Evolutionary conservation across 1,140 invertebrate species (phyloP).

Genomic region (Conus ventricosus): DNA sequence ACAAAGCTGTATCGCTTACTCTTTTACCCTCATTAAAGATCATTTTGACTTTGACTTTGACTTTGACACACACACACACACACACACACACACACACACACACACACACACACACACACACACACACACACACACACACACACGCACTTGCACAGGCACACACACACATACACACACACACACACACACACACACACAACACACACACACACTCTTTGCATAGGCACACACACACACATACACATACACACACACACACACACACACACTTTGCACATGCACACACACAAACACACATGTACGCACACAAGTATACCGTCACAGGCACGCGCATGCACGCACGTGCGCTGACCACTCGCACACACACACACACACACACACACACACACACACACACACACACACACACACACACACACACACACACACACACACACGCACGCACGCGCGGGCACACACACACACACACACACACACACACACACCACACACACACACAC

Average conservation of each 20-base stretch:
- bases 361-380: not conserved
- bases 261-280: not conserved
- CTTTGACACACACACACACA: not conserved
- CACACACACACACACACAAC: not conserved
- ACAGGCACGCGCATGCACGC: not conserved
- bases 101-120: not conserved
- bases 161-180: not conserved
- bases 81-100: constrained; percentile 4
- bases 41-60: too few relatives aligned
- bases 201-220: not conserved
- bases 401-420: constrained; percentile 7
- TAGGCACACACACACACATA: not conserved
- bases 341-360: not conserved
- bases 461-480: not conserved
- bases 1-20: too few relatives aligned
- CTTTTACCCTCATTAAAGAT: too few relatives aligned
- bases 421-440: not conserved
- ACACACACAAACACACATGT: not conserved
- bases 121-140: not conserved
- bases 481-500: too few relatives aligned
- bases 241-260: not conserved
- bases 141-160: not conserved
- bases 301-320: not conserved
- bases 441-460: not conserved
- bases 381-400: not conserved